A percentile compares a stretch with the other conserved stretches of the same genome.
Evolutionary conservation across 2,113 vertebrate species (phyloP).

Genomic region (Polyodon spathula): DNA sequence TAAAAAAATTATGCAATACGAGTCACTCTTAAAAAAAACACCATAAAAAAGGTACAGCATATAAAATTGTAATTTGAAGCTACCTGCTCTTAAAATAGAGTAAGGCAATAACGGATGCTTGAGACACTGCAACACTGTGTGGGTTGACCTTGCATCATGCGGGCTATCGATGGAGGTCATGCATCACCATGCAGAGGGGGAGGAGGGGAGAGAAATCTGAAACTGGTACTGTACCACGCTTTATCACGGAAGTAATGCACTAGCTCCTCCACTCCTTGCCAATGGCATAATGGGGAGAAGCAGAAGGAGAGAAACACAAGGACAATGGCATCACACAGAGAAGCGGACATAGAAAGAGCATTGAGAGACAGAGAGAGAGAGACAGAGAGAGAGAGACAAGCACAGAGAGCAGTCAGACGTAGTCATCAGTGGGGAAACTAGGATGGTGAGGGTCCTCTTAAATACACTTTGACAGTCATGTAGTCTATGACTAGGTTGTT

Average conservation of each 20-base stretch:
- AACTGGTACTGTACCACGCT: conserved; percentile 94
- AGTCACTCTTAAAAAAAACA: too few relatives aligned
- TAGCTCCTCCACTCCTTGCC: conserved; percentile 93
- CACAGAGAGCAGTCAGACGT: neutral
- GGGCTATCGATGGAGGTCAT: conserved; percentile 19
- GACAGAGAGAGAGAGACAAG: conserved; percentile 13
- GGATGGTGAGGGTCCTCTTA: too few relatives aligned
- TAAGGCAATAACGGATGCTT: too few relatives aligned
- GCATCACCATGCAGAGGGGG: conserved; percentile 26
- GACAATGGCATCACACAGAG: conserved; percentile 60
- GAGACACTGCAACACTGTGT: too few relatives aligned
- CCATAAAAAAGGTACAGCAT: too few relatives aligned
- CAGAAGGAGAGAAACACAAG: conserved; percentile 68
- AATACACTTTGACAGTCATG: too few relatives aligned
- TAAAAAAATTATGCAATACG: too few relatives aligned
- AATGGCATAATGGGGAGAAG: conserved; percentile 70
- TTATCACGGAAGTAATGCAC: conserved; percentile 96
- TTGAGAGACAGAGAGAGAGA: conserved; percentile 5
- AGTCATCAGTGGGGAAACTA: neutral
- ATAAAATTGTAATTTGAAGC: too few relatives aligned
- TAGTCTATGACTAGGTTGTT: too few relatives aligned
- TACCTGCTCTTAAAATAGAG: too few relatives aligned
- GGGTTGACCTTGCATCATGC: too few relatives aligned
- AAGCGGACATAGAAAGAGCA: conserved; percentile 13
- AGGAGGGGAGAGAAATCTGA: conserved; percentile 59